Conservation (phyloP, 2,888 invertebrate genomes). For the Exocentrus adspersus region DNA sequence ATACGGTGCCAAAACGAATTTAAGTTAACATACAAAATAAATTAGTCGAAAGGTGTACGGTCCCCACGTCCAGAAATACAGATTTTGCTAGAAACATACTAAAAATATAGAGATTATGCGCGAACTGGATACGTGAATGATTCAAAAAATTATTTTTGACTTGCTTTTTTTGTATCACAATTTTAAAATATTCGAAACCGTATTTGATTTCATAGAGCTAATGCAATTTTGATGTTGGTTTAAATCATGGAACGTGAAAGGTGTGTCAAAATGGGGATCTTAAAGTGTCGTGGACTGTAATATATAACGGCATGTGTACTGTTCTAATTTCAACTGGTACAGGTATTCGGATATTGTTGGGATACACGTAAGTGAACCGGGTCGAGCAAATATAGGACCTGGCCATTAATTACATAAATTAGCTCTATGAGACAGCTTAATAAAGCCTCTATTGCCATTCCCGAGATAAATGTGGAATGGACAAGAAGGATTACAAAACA, state of each 20-base stretch:
- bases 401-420: slow-evolving; percentile 33
- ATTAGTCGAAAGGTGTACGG: background rate
- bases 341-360: slow-evolving; percentile 8
- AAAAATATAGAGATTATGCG: slow-evolving; percentile 1
- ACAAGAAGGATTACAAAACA: no score
- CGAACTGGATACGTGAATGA: no score
- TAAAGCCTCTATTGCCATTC: slow-evolving; percentile 27
- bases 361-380: slow-evolving; percentile 19
- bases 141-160: no score
- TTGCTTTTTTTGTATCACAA: no score
- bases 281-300: no score
- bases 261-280: no score
- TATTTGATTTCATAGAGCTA: no score
- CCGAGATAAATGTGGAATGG: background rate
- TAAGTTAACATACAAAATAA: slow-evolving; percentile 10
- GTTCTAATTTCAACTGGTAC: slow-evolving; percentile 8
- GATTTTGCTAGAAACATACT: background rate
- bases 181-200: no score
- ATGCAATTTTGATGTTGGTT: no score
- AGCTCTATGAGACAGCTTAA: slow-evolving; percentile 28
- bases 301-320: background rate
- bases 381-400: slow-evolving; percentile 29
- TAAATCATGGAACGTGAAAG: no score
- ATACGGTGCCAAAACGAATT: slow-evolving; percentile 11
- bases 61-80: background rate